Base-by-base conservation (phyloP, 2,888 invertebrate species). In the Lapara coniferarum region DNA sequence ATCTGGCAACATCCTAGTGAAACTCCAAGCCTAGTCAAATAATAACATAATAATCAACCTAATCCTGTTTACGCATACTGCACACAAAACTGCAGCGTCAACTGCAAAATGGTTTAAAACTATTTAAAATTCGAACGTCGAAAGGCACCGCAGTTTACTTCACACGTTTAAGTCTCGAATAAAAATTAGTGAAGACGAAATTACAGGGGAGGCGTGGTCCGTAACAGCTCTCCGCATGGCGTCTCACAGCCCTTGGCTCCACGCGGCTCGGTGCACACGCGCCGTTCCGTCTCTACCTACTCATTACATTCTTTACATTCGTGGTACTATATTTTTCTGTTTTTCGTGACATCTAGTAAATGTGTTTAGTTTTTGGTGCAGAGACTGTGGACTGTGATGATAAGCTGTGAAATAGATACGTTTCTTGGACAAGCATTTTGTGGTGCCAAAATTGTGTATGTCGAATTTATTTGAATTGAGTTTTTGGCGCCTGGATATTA, bases 261-360 rank as follows among this genome's bases (percentile, higher is more conserved):
- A 12, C 57, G 25, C 46, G 57, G 57, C 57, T 56, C 25, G 49
- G 25, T 67, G 52, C 70, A 58, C 68, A 68, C 69, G 56, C 70
- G 56, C 70, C 71, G 66, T 70, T 68, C 69, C 67, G 71, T 58
- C 56, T 63, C 63, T 63, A 63, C 49, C 46, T 49, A 63, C 63
- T 63, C 63, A 46, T 63, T 63, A 49, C 59, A 59, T 72, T 71
- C 73, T 74, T 72, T 75, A 75, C 63, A 46, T 19, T 37, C 37
- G 7, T 8, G 55, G 55, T 19, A 55, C 55, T 55, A 2, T 53
- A 10, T 53, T 53, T 55, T 55, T 37, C 37, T 3, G 37, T 37
- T 37, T 37, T 37, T 7, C 8, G 37, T 7, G 7, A 55, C 55
- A 55, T 10, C 55, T 55, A 19, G 10, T 19, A 55, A 55, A 19